Conservation (phyloP, 2,113 vertebrate species). For the Albula glossodonta region DNA sequence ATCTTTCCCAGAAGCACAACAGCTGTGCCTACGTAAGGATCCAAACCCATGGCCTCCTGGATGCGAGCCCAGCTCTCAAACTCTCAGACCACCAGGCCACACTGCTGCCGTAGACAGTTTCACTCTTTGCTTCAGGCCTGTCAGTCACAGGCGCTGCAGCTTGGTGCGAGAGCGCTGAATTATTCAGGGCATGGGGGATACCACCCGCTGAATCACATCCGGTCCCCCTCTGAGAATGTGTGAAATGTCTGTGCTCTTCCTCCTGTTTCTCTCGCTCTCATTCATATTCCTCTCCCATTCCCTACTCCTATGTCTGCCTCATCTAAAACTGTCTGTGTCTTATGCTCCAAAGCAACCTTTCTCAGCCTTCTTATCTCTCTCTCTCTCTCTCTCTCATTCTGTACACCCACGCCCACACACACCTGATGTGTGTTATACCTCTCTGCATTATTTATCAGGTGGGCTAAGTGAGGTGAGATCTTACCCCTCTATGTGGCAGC, state of each 20-base stretch:
- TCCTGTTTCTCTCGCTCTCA: slow-evolving; percentile 14
- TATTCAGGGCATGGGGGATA: slow-evolving; percentile 35
- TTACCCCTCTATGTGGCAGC: background rate
- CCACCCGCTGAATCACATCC: background rate
- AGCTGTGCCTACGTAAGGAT: background rate
- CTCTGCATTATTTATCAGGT: background rate
- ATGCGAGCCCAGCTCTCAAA: background rate
- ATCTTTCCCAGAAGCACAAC: background rate
- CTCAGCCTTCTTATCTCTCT: background rate
- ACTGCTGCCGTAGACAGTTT: background rate
- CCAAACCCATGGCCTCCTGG: background rate
- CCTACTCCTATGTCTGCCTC: background rate
- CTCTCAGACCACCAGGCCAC: background rate
- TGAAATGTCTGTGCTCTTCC: background rate
- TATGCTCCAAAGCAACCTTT: background rate
- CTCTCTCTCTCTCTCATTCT: background rate
- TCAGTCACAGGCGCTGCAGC: background rate
- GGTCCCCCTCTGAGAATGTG: background rate
- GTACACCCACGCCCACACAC: background rate
- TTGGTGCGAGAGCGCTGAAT: slow-evolving; percentile 38
- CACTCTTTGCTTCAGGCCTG: background rate
- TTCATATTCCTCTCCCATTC: background rate
- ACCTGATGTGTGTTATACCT: background rate
- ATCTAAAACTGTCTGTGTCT: slow-evolving; percentile 1
- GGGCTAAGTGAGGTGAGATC: background rate